A percentile compares a stretch with the other conserved stretches of the same genome.
These are phyloP conservation scores for Lasiurus borealis DNA, from an alignment of 2,113 vertebrate species.

Conservation along the genomic window DNA sequence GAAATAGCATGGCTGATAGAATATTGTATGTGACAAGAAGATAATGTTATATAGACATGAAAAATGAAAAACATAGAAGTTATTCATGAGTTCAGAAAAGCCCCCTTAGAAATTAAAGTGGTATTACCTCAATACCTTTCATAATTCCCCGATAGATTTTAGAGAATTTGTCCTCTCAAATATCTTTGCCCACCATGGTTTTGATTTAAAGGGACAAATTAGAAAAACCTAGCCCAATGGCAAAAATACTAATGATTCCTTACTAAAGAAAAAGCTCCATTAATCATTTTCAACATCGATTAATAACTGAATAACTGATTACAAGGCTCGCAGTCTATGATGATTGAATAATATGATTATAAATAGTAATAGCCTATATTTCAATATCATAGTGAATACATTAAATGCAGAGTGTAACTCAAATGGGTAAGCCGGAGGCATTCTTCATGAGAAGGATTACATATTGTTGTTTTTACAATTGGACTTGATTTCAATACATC, in stretches of 20 bases:
- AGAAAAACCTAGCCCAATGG: neutral
- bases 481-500: neutral
- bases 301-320: neutral
- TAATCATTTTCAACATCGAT: neutral
- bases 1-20: neutral
- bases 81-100: neutral
- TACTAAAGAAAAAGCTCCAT: neutral
- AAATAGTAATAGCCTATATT: neutral
- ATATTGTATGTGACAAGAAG: neutral
- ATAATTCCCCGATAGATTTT: neutral
- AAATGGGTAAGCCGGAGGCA: neutral
- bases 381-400: neutral
- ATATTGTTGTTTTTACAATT: neutral
- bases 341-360: neutral
- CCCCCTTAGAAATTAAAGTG: neutral
- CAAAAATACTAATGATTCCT: neutral
- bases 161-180: neutral
- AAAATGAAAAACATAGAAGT: neutral
- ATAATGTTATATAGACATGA: neutral
- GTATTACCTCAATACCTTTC: neutral
- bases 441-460: neutral
- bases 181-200: neutral
- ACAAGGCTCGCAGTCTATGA: neutral
- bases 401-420: neutral
- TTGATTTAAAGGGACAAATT: neutral